These are phyloP conservation scores for Natator depressus DNA, from an alignment of 2,113 vertebrate species.

Conservation along the genomic window DNA sequence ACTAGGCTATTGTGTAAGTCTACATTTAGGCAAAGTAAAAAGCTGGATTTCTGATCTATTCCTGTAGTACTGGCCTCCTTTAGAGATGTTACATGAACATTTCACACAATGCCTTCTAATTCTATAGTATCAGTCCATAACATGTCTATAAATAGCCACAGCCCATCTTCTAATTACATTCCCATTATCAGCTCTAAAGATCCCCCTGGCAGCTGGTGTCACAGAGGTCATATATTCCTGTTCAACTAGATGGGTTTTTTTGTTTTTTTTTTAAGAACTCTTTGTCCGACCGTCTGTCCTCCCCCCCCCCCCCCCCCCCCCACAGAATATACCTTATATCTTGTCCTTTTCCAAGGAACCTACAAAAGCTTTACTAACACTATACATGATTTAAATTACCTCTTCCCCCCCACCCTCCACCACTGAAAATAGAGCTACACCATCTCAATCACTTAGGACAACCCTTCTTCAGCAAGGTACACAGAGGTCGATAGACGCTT, in stretches of 20 bases:
- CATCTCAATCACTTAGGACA: not conserved
- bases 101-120: not conserved
- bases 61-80: not conserved
- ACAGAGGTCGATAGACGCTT: not conserved
- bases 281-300: not conserved
- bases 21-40: not conserved
- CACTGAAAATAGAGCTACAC: not conserved
- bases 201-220: accelerated
- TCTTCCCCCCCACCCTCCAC: not conserved
- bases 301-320: not conserved
- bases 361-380: not conserved
- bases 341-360: not conserved
- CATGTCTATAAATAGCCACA: accelerated
- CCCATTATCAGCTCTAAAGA: not conserved
- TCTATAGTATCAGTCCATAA: not conserved
- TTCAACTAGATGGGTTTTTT: not conserved
- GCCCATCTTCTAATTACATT: not conserved
- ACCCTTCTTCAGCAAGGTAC: not conserved
- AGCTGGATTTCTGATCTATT: not conserved
- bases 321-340: not conserved
- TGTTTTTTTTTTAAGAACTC: not conserved
- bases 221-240: not conserved
- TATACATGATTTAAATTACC: not conserved
- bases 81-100: not conserved
- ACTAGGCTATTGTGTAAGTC: not conserved